phyloP scores from a whole-genome alignment of 37 sponge, comb jelly and placozoan species.

The Eunapius fragilis region DNA sequence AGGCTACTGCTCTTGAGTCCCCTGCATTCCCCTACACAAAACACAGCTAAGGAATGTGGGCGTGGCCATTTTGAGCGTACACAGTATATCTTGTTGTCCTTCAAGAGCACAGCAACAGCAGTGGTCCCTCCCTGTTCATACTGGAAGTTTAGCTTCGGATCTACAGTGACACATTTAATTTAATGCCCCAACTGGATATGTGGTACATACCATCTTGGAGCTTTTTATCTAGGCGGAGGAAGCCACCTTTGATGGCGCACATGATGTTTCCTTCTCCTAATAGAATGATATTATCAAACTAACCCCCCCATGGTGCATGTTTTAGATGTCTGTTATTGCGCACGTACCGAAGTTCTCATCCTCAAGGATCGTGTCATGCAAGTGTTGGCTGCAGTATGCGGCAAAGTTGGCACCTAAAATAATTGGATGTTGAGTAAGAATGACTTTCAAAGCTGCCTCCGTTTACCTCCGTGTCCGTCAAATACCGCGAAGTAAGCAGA shows the following conservation, averaged over 20 bases:
- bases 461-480: slow-evolving; percentile 86
- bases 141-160: slow-evolving; percentile 13
- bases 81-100: slow-evolving; percentile 79
- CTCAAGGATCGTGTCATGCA: slow-evolving; percentile 10
- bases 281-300: neutral
- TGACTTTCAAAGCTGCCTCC: no score
- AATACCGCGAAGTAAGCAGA: slow-evolving; percentile 85
- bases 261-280: slow-evolving; percentile 42
- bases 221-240: slow-evolving; percentile 48
- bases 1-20: slow-evolving; percentile 86
- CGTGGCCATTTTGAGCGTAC: slow-evolving; percentile 25
- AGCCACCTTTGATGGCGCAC: slow-evolving; percentile 43
- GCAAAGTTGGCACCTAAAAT: slow-evolving; percentile 13
- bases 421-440: no score
- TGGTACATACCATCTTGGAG: slow-evolving; percentile 34
- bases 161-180: neutral
- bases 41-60: neutral
- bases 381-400: slow-evolving; percentile 24
- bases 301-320: no score
- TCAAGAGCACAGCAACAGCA: slow-evolving; percentile 68
- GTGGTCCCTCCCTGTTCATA: slow-evolving; percentile 81
- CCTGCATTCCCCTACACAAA: slow-evolving; percentile 80
- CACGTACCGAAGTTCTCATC: slow-evolving; percentile 24
- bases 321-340: no score
- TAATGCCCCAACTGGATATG: neutral